Base-by-base conservation (phyloP, 2,113 vertebrate species). In the Prinia subflava region DNA sequence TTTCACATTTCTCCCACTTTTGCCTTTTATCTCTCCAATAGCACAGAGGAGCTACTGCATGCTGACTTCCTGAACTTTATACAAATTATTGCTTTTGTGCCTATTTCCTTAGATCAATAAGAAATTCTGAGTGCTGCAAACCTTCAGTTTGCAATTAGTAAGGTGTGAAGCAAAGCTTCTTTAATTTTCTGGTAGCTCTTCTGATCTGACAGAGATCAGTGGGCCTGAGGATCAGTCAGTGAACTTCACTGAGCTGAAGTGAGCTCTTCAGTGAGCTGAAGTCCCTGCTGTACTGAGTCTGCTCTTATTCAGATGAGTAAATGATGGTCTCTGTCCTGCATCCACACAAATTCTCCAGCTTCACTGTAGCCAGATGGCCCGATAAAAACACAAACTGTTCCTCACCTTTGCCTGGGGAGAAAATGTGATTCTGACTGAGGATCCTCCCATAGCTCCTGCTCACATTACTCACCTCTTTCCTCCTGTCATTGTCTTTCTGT, bases 401-500 rank as follows among this genome's bases (percentile, higher is more conserved):
- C 27, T 69, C 0, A 0, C 28, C 30, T 89, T 46, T 22, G 37
- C 50, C 55, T 2, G 3, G 30, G 24, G 20, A 62, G 35, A 3
- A 11, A 28, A 65, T 33, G 11, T 70, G 62, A 52, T 62, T 35
- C 65, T 87, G 47, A 57, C 49, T 49, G 47, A 74, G 18, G 19
- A 88, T 17, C 33, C 52, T 91, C 68, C 52, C 67, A 80, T 69
- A 89, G 37, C 33, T 87, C 18, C 33, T 41, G 44, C 28, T 81
- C 35, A n/a, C 2, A 12, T 47, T 56, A 92, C 98, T 97, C 90
- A 99, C 99, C 99, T 99, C 99, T 97, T 99, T 99, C 96, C 99
- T 98, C 90, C 99, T 97, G 98, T 99, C 99, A 44, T 99, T 99
- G 97, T 99, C 98, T 85, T 99, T 98, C 96, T 99, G 99, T 52